Base-by-base conservation (phyloP, 2,888 invertebrate species). In the Trichacis sp. region DNA sequence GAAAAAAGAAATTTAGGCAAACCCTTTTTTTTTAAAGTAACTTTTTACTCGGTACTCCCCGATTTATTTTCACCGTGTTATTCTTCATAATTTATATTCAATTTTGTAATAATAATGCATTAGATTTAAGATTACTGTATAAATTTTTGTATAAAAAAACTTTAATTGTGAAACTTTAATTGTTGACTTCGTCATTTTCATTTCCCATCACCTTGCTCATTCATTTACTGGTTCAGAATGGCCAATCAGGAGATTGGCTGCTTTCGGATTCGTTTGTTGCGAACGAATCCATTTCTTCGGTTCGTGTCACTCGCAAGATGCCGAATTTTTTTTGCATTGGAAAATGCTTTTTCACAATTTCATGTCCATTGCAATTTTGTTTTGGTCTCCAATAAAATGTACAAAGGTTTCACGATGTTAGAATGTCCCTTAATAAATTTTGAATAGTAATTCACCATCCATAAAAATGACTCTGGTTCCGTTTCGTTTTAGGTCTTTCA, bases 361-460 rank as follows among this genome's bases (percentile, higher is more conserved):
- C 12, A 3, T 5, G 38, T 33, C 59, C 57, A 66, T 9, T 19
- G 15, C 55, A 71, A 76, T 20, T 64, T 43, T 12, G 45, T 51
- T 15, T 74, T 64, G 49, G 75, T 65, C 36, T 62, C 46, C 3
- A 76, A 49, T 4, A 80, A 38, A 1, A 42, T 29, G 47, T 78
- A 72, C 4, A 81, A 53, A 2, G 78, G 79, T 3, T 19, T 4
- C 1, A 18, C 45, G 2, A 45, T 18, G n/a, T 18, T 52, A 53
- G 9, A 72, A 64, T 20, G 73, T 68, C n/a, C 19, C 29, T 2
- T 56, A 8, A 79, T 67, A 63, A 80, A 83, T 52, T 73, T 75
- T 6, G 72, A 49, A 63, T 81, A 80, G 64, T 80, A 83, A 55
- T 77, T 79, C 4, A 77, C 58, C 19, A 76, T 36, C 4, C 80